Conservation (phyloP, 2,888 invertebrate genomes). For the Salpingus planirostris region DNA sequence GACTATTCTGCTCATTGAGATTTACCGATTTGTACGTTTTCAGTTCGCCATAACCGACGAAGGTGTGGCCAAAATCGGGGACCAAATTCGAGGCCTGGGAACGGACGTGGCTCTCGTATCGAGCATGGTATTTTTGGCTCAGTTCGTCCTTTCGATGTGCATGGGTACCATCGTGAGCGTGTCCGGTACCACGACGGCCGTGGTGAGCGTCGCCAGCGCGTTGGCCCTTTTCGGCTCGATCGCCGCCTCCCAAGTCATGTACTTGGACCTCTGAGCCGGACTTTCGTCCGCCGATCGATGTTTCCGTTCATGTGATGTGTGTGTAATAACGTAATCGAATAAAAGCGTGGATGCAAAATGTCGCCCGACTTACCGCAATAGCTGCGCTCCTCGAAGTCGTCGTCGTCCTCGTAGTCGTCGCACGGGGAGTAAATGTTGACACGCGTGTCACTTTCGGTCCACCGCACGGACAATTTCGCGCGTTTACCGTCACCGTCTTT, state of each 20-base stretch:
- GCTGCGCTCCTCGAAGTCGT: conserved; percentile 20
- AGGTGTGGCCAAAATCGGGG: conserved; percentile 44
- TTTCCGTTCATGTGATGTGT: too few species aligned
- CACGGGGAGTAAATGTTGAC: conserved; percentile 25
- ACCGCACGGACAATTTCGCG: conserved; percentile 21
- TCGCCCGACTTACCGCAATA: conserved; percentile 20
- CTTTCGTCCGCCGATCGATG: too few species aligned
- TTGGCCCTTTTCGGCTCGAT: conserved; percentile 79
- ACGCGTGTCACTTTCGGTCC: conserved; percentile 31
- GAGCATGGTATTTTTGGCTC: conserved; percentile 90
- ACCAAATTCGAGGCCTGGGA: conserved; percentile 75
- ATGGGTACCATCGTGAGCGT: conserved; percentile 77
- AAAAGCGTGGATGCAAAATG: too few species aligned
- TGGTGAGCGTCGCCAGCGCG: conserved; percentile 76
- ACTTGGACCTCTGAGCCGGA: conserved; percentile 69
- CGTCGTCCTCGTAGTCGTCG: conserved; percentile 12
- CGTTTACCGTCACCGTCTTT: neutral
- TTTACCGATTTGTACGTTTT: too few species aligned
- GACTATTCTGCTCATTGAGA: too few species aligned
- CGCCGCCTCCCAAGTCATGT: conserved; percentile 80
- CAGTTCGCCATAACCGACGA: conserved; percentile 1
- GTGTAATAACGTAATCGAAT: too few species aligned
- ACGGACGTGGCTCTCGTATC: conserved; percentile 93
- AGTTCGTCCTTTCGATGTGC: conserved; percentile 79
- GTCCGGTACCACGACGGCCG: conserved; percentile 79